Percentiles rank a stretch among this genome's conserved stretches.
These are phyloP conservation scores for Pentamera pediparva DNA, from an alignment of 53 echinoderm and acorn worm genomes.

Conservation along the genomic window DNA sequence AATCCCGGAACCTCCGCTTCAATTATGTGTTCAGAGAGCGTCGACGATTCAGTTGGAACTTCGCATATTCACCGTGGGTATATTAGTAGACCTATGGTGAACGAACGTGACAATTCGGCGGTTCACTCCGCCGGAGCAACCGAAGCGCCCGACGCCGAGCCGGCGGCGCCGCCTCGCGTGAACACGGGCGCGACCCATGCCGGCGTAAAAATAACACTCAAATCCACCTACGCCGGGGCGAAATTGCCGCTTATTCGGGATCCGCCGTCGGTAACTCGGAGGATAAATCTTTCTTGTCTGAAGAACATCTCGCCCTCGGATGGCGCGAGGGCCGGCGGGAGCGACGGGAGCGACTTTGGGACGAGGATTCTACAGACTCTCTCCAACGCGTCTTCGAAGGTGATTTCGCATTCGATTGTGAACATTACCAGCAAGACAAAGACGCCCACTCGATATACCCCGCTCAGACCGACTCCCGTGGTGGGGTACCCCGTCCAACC, in stretches of 20 bases:
- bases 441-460: neutral
- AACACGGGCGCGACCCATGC: too few relatives aligned
- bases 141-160: too few relatives aligned
- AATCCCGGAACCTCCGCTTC: neutral
- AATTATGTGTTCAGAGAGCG: conserved; percentile 17
- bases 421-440: conserved; percentile 2
- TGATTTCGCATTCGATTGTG: conserved; percentile 26
- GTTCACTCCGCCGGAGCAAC: too few relatives aligned
- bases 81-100: too few relatives aligned
- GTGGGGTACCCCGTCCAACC: neutral
- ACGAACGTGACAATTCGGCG: too few relatives aligned
- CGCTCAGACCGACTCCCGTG: neutral
- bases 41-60: neutral
- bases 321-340: neutral
- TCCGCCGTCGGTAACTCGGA: conserved; percentile 7
- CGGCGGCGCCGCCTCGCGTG: too few relatives aligned
- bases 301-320: neutral
- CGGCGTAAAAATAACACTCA: neutral
- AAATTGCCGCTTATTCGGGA: conserved; percentile 8
- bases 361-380: neutral
- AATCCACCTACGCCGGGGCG: conserved; percentile 13
- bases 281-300: conserved; percentile 1
- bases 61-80: too few relatives aligned
- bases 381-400: neutral
- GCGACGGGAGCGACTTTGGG: neutral